Evolutionary conservation across 2,797 vertebrate species (phyloP).

Genomic region (Hyperoplus immaculatus): DNA sequence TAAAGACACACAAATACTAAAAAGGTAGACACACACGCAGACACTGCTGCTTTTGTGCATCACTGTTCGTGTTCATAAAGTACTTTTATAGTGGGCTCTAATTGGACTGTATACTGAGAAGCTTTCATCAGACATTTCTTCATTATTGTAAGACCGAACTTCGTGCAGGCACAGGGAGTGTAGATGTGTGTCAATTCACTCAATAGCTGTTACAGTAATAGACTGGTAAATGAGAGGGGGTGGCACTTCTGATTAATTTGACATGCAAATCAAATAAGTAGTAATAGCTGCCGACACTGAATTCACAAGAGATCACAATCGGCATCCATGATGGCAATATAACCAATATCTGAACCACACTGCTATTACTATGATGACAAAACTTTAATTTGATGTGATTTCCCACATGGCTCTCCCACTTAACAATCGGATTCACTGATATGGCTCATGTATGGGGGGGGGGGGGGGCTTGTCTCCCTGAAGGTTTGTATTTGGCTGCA

Average conservation of each 20-base stretch:
- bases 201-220: conserved; percentile 69
- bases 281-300: conserved; percentile 66
- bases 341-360: conserved; percentile 68
- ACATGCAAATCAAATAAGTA: conserved; percentile 81
- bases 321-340: conserved; percentile 67
- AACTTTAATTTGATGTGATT: conserved; percentile 74
- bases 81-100: conserved; percentile 18
- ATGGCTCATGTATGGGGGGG: conserved; percentile 18
- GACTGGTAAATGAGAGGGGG: conserved; percentile 54
- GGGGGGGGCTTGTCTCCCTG: conserved; percentile 23
- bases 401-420: conserved; percentile 64
- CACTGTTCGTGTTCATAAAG: conserved; percentile 23
- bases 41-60: background rate
- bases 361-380: conserved; percentile 63
- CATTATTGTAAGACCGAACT: conserved; percentile 27
- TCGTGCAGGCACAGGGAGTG: conserved; percentile 21
- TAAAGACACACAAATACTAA: background rate
- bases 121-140: conserved; percentile 26
- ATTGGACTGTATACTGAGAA: conserved; percentile 38
- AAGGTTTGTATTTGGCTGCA: conserved; percentile 13
- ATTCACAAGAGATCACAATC: conserved; percentile 70
- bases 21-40: background rate
- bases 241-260: conserved; percentile 65
- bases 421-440: conserved; percentile 51
- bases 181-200: conserved; percentile 65